These are phyloP conservation scores for Uloborus diversus DNA, from an alignment of 1,140 invertebrate genomes.

Conservation along the genomic window DNA sequence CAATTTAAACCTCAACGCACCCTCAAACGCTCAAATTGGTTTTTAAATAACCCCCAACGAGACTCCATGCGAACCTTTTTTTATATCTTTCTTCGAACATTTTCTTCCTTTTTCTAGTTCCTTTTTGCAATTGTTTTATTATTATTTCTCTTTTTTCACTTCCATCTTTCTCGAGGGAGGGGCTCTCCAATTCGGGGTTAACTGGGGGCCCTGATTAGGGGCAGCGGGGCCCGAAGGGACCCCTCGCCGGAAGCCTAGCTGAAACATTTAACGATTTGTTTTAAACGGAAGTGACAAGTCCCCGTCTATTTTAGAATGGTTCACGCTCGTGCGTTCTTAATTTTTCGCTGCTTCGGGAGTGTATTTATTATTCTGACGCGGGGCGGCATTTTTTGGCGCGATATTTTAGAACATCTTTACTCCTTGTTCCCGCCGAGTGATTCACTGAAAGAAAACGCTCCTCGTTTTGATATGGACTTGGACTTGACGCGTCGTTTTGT, in stretches of 20 bases:
- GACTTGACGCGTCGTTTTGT: no score
- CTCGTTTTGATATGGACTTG: no score
- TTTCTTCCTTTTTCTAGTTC: not conserved
- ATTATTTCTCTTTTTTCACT: not conserved
- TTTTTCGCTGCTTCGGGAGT: not conserved
- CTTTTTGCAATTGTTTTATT: not conserved
- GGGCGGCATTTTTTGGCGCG: not conserved
- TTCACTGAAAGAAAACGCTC: no score
- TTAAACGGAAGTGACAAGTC: conserved; percentile 51
- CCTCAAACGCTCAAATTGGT: not conserved
- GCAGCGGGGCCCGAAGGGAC: not conserved
- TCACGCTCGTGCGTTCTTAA: conserved; percentile 18
- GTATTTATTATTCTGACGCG: conserved; percentile 46
- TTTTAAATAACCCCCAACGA: conserved; percentile 8
- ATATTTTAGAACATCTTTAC: no score
- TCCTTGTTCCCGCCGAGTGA: no score
- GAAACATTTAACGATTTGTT: conserved; percentile 57
- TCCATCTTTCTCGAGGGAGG: conserved; percentile 31
- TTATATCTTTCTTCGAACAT: not conserved
- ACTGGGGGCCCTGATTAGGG: conserved; percentile 18
- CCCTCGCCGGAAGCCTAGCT: conserved; percentile 40
- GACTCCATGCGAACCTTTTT: not conserved
- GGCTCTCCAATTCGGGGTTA: conserved; percentile 11
- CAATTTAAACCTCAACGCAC: not conserved
- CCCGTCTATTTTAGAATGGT: conserved; percentile 35